phyloP scores from a whole-genome alignment of 1,140 invertebrate species.

The Drosophila mojavensis region DNA sequence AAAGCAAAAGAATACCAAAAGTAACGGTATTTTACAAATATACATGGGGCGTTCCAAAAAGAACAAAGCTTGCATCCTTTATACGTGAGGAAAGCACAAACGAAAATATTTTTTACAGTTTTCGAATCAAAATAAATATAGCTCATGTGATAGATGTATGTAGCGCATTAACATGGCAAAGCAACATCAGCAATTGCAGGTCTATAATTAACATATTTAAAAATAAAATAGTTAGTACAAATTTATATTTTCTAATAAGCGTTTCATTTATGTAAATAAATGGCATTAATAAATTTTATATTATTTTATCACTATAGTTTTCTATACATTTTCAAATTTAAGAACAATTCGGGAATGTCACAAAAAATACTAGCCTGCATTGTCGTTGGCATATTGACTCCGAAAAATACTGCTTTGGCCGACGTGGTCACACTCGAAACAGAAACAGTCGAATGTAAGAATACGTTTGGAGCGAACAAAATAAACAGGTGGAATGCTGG shows the following conservation, averaged over 20 bases:
- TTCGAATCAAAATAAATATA: no score
- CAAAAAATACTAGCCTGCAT: slow-evolving; percentile 13
- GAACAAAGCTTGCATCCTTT: neutral
- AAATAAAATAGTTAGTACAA: no score
- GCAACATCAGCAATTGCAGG: no score
- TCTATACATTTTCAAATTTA: neutral
- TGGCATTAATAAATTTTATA: no score
- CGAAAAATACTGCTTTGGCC: slow-evolving; percentile 7
- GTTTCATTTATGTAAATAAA: no score
- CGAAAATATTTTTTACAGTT: neutral
- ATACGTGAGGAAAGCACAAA: neutral
- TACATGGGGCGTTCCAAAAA: slow-evolving; percentile 8
- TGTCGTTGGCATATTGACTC: neutral
- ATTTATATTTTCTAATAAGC: no score
- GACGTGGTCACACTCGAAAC: slow-evolving; percentile 15
- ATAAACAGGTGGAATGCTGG: neutral
- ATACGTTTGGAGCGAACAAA: neutral
- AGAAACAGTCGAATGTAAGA: neutral
- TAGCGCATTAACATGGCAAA: no score
- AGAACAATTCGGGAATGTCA: neutral
- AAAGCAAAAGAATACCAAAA: neutral
- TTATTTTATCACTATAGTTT: neutral
- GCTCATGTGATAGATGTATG: no score
- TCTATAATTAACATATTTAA: no score
- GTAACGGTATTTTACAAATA: neutral